phyloP scores from a whole-genome alignment of 2,113 vertebrate species.

The Xyrauchen texanus region DNA sequence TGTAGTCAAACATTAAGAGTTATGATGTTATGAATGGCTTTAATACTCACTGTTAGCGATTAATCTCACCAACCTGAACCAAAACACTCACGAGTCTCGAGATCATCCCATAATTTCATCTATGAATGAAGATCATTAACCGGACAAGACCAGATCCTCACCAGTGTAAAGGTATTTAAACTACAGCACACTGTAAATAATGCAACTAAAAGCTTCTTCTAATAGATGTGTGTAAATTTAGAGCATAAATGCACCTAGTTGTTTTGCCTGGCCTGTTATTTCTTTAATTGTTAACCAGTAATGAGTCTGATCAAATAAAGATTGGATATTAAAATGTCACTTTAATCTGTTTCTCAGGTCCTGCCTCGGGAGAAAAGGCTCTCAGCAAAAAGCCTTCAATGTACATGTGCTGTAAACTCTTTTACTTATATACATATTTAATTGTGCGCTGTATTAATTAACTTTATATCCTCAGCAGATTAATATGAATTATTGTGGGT shows the following conservation, averaged over 20 bases:
- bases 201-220: background rate
- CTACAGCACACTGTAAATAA: constrained; percentile 12
- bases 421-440: background rate
- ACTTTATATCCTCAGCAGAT: too few species aligned
- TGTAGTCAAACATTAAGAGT: too few species aligned
- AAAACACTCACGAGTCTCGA: background rate
- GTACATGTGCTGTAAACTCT: background rate
- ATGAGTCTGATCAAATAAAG: background rate
- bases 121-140: background rate
- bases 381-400: background rate
- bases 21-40: background rate
- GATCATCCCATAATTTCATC: background rate
- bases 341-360: constrained; percentile 5
- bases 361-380: background rate
- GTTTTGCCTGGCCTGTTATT: too few species aligned
- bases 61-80: background rate
- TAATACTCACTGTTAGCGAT: background rate
- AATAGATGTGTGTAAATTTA: background rate
- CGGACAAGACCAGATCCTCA: background rate
- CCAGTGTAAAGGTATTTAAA: background rate
- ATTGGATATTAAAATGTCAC: too few species aligned
- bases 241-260: background rate
- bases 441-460: background rate
- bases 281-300: too few species aligned
- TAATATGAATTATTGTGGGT: too few species aligned